Conservation (phyloP, 2,797 vertebrate species). For the Schizopygopsis pylzovi region DNA sequence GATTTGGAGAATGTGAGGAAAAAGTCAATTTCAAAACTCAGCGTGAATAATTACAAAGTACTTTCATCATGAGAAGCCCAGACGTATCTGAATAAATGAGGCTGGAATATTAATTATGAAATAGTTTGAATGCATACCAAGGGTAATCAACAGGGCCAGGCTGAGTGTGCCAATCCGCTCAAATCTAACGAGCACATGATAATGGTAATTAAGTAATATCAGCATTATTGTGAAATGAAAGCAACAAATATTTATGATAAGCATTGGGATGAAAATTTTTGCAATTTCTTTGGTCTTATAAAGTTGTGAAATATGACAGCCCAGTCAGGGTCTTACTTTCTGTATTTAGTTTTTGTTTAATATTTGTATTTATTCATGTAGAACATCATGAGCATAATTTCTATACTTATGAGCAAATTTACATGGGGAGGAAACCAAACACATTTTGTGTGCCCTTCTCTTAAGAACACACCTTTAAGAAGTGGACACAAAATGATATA, state of each 20-base stretch:
- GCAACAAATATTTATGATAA: background rate
- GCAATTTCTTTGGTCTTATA: background rate
- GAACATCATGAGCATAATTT: background rate
- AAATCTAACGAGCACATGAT: background rate
- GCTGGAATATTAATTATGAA: slow-evolving; percentile 28
- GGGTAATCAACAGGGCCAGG: background rate
- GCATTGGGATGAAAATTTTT: background rate
- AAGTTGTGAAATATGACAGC: background rate
- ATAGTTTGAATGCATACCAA: background rate
- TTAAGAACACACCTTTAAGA: background rate
- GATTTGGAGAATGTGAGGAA: slow-evolving; percentile 2
- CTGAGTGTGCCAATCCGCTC: background rate
- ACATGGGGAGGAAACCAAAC: background rate
- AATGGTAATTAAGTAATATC: background rate
- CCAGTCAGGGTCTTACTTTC: background rate
- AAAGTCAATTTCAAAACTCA: slow-evolving; percentile 1
- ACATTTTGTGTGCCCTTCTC: background rate
- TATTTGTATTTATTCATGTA: background rate
- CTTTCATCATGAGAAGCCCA: slow-evolving; percentile 3
- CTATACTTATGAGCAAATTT: background rate
- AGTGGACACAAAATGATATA: no score
- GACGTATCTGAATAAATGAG: slow-evolving; percentile 1
- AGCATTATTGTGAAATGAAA: background rate
- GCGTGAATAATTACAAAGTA: slow-evolving; percentile 4
- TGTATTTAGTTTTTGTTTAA: background rate